These are phyloP conservation scores for Arnoldichthys spilopterus DNA, from an alignment of 2,797 vertebrate species.

Conservation along the genomic window DNA sequence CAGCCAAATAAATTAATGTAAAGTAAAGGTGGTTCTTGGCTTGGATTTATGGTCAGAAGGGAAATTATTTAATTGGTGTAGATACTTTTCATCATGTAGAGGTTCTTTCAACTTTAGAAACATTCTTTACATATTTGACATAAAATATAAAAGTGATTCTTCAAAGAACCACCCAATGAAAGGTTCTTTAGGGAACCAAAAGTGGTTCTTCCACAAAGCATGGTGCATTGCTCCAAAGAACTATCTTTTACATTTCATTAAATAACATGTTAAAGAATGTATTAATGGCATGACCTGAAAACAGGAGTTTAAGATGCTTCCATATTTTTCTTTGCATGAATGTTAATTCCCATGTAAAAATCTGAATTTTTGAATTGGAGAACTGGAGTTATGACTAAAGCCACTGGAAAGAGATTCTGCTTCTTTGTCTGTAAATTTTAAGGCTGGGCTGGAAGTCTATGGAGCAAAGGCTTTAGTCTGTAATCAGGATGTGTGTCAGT, in stretches of 20 bases:
- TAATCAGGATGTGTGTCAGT: constrained; percentile 58
- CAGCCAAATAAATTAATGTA: no score
- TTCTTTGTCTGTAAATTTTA: constrained; percentile 22
- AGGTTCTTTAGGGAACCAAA: neutral
- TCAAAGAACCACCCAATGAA: neutral
- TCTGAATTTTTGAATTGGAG: neutral
- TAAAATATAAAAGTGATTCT: neutral
- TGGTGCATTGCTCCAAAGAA: neutral
- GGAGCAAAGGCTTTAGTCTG: constrained; percentile 8
- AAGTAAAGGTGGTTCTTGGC: no score
- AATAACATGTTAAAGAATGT: neutral
- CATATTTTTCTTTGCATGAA: neutral
- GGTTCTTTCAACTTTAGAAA: neutral
- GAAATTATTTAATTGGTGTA: neutral
- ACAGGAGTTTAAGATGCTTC: neutral
- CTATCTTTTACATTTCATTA: neutral
- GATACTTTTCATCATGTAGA: neutral
- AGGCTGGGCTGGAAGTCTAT: neutral
- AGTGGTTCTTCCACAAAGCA: neutral
- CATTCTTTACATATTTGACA: neutral
- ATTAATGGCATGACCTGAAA: neutral
- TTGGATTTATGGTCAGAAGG: neutral
- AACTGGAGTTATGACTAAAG: constrained; percentile 27
- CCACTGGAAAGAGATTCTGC: constrained; percentile 17
- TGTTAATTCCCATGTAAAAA: neutral